Percentiles rank a stretch among this genome's conserved stretches.
Evolutionary conservation across 2,797 vertebrate genomes (phyloP).

Genomic region (Xyrichtys novacula): DNA sequence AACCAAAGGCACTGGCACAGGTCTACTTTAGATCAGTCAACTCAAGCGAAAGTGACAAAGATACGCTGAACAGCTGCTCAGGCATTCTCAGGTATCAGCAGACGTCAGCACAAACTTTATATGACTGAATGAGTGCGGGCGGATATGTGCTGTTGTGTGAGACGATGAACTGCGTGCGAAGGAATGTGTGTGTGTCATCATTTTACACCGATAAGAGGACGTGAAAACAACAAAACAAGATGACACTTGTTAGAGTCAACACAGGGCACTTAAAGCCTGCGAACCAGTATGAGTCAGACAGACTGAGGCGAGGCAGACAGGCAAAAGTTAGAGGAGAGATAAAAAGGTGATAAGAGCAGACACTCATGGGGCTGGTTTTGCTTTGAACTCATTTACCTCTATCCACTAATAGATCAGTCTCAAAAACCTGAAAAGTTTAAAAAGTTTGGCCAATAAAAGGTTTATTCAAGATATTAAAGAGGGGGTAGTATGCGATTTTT

Average conservation of each 20-base stretch:
- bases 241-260: slow-evolving; percentile 63
- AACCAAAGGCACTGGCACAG: too few species aligned
- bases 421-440: background rate
- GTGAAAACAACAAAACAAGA: slow-evolving; percentile 63
- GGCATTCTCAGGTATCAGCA: slow-evolving; percentile 47
- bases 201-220: slow-evolving; percentile 59
- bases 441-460: background rate
- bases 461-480: too few species aligned
- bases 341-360: background rate
- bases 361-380: background rate
- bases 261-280: slow-evolving; percentile 20
- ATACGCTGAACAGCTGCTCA: slow-evolving; percentile 59
- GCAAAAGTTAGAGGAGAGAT: slow-evolving; percentile 8
- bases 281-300: slow-evolving; percentile 49
- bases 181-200: slow-evolving; percentile 53
- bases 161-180: slow-evolving; percentile 19
- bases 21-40: background rate
- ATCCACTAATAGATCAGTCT: background rate
- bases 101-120: slow-evolving; percentile 54
- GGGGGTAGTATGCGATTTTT: too few species aligned
- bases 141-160: slow-evolving; percentile 22
- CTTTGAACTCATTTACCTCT: background rate
- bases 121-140: slow-evolving; percentile 21
- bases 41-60: slow-evolving; percentile 44
- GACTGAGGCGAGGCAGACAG: slow-evolving; percentile 38